Evolutionary conservation across 2,888 invertebrate genomes (phyloP).

Genomic region (Cremastinae sp.): DNA sequence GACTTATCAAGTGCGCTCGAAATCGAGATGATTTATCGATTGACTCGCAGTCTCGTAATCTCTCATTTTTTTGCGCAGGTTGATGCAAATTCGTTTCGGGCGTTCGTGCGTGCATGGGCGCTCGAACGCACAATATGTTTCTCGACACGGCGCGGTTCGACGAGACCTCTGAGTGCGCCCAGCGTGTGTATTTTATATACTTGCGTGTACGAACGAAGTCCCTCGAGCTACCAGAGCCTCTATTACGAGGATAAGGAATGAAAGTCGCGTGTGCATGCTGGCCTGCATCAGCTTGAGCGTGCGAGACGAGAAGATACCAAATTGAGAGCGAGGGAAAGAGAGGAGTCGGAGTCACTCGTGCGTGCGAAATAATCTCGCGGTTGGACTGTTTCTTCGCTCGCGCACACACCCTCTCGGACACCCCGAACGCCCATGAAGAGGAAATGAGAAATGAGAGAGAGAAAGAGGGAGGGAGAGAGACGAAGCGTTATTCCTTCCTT

Average conservation of each 20-base stretch:
- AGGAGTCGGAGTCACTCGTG: conserved; percentile 66
- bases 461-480: conserved; percentile 50
- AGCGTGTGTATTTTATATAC: conserved; percentile 4
- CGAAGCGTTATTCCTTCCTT: conserved; percentile 25
- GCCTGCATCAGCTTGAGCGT: conserved; percentile 51
- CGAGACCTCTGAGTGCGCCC: background rate
- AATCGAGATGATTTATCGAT: conserved; percentile 21
- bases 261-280: conserved; percentile 64
- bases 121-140: background rate
- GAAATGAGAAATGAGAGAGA: background rate
- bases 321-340: conserved; percentile 28
- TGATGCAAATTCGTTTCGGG: conserved; percentile 49
- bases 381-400: conserved; percentile 58
- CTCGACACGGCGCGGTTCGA: conserved; percentile 1
- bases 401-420: conserved; percentile 60
- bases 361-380: conserved; percentile 71
- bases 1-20: background rate
- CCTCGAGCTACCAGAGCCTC: conserved; percentile 23
- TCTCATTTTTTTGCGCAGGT: conserved; percentile 25
- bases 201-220: conserved; percentile 48
- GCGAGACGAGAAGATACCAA: conserved; percentile 19
- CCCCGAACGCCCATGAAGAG: conserved; percentile 50
- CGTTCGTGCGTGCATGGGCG: background rate
- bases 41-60: conserved; percentile 2
- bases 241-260: conserved; percentile 35